Percentiles rank a stretch among this genome's conserved stretches.
These are phyloP conservation scores for Stegana nigrithorax DNA, from an alignment of 2,888 invertebrate genomes.

Conservation along the genomic window DNA sequence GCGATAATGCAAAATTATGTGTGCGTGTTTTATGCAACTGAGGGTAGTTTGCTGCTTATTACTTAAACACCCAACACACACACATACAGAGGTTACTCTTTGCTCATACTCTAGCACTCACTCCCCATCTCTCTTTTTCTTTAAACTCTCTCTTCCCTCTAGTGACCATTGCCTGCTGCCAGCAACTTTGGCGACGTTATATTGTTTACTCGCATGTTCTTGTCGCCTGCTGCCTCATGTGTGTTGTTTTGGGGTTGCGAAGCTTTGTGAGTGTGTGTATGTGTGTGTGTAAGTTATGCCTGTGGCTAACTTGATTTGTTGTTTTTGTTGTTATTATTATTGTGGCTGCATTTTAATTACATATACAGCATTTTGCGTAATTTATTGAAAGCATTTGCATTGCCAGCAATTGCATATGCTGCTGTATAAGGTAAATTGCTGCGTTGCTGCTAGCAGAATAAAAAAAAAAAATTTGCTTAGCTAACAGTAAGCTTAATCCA, in stretches of 20 bases:
- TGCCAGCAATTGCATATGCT: too few relatives aligned
- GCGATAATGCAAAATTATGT: constrained; percentile 16
- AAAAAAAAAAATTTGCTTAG: too few relatives aligned
- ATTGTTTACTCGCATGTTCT: neutral
- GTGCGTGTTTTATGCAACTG: neutral
- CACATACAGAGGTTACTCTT: too few relatives aligned
- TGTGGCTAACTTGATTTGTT: neutral
- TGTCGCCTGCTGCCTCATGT: too few relatives aligned
- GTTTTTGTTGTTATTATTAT: constrained; percentile 11
- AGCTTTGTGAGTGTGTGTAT: neutral
- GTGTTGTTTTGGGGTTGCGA: neutral
- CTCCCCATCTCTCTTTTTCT: too few relatives aligned
- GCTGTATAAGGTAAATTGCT: too few relatives aligned
- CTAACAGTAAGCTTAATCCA: too few relatives aligned
- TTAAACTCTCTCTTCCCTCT: too few relatives aligned
- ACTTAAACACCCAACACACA: neutral
- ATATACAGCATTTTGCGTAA: constrained; percentile 8
- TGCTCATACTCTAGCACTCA: too few relatives aligned
- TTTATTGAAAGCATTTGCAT: constrained; percentile 5
- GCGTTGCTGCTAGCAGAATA: too few relatives aligned
- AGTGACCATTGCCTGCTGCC: neutral
- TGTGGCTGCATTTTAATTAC: constrained; percentile 10
- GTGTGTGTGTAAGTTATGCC: neutral
- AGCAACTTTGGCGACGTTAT: neutral
- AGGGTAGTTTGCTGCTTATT: constrained; percentile 4